Evolutionary conservation across 1,140 invertebrate genomes (phyloP).

Genomic region (Paramacrobiotus metropolitanus): DNA sequence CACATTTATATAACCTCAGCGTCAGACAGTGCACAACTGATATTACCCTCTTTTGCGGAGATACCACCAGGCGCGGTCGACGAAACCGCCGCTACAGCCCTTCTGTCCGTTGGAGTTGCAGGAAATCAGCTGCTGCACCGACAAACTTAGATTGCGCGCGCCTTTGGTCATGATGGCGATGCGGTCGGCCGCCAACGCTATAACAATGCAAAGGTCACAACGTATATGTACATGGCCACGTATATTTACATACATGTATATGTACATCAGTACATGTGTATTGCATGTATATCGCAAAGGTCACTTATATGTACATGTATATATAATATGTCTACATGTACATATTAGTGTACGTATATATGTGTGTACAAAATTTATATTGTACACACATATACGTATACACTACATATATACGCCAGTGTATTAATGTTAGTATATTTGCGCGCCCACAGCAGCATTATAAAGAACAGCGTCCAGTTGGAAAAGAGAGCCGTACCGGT

Average conservation of each 20-base stretch:
- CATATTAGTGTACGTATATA: not conserved
- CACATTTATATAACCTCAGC: not conserved
- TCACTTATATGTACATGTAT: not conserved
- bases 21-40: constrained; percentile 2
- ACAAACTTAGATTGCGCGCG: constrained; percentile 37
- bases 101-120: constrained; percentile 49
- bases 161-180: constrained; percentile 56
- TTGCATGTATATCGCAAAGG: too few relatives aligned
- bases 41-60: constrained; percentile 52
- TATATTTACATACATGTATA: not conserved
- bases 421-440: too few relatives aligned
- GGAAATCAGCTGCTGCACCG: constrained; percentile 57
- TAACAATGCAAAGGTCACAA: constrained; percentile 10
- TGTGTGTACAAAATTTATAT: too few relatives aligned
- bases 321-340: not conserved
- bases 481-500: constrained; percentile 28
- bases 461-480: too few relatives aligned
- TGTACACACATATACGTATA: too few relatives aligned
- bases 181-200: constrained; percentile 25
- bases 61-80: constrained; percentile 73
- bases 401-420: too few relatives aligned
- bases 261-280: not conserved
- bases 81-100: constrained; percentile 59
- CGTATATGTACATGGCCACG: not conserved
- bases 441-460: too few relatives aligned